These are phyloP conservation scores for Epizoanthus ramosus DNA, from an alignment of 92 coral and sea anemone genomes.

Conservation along the genomic window DNA sequence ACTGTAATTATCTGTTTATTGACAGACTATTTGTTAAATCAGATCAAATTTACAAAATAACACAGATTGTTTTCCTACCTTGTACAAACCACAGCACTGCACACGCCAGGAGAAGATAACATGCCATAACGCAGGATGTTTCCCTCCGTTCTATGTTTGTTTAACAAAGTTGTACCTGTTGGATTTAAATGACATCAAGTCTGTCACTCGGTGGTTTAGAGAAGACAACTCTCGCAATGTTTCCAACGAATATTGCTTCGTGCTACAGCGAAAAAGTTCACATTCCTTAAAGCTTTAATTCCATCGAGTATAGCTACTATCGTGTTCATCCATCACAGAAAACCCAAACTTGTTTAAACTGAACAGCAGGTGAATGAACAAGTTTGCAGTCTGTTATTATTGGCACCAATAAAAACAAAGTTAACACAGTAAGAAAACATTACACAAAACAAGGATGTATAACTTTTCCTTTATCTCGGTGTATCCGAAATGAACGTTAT, in stretches of 20 bases:
- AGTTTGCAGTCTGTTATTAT: background rate
- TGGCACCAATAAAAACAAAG: constrained; percentile 11
- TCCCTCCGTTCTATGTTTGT: constrained; percentile 6
- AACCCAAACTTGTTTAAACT: background rate
- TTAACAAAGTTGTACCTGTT: constrained; percentile 32
- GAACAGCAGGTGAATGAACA: constrained; percentile 21
- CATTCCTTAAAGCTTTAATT: background rate
- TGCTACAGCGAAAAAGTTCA: background rate
- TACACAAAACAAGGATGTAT: background rate
- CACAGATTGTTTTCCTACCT: constrained; percentile 8
- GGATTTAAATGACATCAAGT: constrained; percentile 16
- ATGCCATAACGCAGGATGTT: constrained; percentile 16
- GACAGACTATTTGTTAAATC: no score
- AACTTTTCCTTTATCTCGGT: background rate
- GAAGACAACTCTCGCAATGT: background rate
- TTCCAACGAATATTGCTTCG: background rate
- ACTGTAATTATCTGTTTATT: no score
- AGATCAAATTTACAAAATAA: no score
- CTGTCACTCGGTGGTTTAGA: background rate
- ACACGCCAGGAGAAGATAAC: constrained; percentile 1
- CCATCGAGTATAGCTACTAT: background rate
- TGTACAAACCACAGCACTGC: constrained; percentile 17
- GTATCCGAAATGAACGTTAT: background rate
- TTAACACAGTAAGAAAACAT: background rate
- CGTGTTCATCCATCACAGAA: background rate